Evolutionary conservation across 2,113 vertebrate genomes (phyloP).

Genomic region (Cyprinodon variegatus): DNA sequence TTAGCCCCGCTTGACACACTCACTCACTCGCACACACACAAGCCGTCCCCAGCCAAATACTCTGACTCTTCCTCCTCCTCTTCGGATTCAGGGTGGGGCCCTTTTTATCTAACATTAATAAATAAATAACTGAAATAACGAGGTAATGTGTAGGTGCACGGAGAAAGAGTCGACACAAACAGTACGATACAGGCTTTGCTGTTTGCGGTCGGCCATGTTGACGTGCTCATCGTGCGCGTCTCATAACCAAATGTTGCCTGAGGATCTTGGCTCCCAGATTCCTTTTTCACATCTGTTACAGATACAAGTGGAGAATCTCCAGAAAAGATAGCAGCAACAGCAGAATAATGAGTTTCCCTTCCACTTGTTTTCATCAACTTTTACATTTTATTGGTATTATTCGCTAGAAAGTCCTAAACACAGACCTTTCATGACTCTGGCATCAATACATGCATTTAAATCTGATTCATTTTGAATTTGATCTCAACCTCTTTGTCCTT

Average conservation of each 20-base stretch:
- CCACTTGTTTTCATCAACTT: conserved; percentile 46
- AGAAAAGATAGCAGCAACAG: conserved; percentile 58
- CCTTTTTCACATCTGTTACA: conserved; percentile 82
- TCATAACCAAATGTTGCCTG: conserved; percentile 78
- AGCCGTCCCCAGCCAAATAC: conserved; percentile 59
- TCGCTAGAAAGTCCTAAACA: not conserved
- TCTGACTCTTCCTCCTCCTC: conserved; percentile 37
- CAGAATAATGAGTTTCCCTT: conserved; percentile 72
- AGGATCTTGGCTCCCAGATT: conserved; percentile 80
- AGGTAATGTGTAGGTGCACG: conserved; percentile 44
- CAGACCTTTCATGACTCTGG: not conserved
- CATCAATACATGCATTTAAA: too few relatives aligned
- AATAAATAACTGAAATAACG: not conserved
- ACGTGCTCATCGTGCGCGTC: conserved; percentile 78
- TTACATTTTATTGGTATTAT: conserved; percentile 48
- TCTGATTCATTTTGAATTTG: too few relatives aligned
- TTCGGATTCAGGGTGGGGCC: conserved; percentile 23
- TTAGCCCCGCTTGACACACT: conserved; percentile 79
- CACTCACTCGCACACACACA: conserved; percentile 30
- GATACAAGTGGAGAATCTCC: conserved; percentile 69
- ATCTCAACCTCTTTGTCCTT: too few relatives aligned
- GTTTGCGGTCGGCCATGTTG: conserved; percentile 67
- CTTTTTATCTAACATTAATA: conserved; percentile 15
- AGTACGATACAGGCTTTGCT: conserved; percentile 65
- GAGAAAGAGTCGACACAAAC: conserved; percentile 15